Conservation (phyloP, 2,113 vertebrate species). For the Tragelaphus imberbis region DNA sequence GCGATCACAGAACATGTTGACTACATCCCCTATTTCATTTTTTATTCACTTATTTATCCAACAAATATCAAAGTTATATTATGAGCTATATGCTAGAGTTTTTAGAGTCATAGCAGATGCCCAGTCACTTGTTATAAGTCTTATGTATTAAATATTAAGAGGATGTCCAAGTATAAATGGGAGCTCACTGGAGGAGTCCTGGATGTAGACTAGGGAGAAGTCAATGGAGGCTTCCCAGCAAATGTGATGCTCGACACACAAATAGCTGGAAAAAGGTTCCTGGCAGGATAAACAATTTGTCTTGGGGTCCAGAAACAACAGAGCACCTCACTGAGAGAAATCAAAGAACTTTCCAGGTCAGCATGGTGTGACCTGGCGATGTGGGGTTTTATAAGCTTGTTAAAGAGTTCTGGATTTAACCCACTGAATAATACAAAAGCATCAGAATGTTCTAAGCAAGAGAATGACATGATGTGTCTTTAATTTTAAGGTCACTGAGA, state of each 20-base stretch:
- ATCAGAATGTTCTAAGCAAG: neutral
- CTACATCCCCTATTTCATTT: neutral
- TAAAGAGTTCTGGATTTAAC: neutral
- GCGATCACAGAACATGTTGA: neutral
- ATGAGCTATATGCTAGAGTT: neutral
- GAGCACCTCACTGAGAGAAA: neutral
- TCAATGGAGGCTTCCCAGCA: neutral
- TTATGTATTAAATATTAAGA: neutral
- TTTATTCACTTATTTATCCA: neutral
- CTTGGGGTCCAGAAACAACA: neutral
- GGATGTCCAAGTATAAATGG: neutral
- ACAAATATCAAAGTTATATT: neutral
- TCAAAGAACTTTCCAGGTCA: neutral
- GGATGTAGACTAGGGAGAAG: neutral
- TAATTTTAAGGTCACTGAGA: neutral
- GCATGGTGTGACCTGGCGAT: neutral
- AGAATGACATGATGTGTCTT: neutral
- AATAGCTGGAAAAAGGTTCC: neutral
- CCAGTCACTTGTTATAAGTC: neutral
- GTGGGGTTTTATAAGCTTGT: neutral
- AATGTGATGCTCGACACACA: neutral
- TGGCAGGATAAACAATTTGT: neutral
- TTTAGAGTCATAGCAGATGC: neutral
- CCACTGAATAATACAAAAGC: neutral
- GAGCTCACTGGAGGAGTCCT: neutral